Conservation (phyloP, 2,888 invertebrate genomes). For the Archaeoteleia sp. region DNA sequence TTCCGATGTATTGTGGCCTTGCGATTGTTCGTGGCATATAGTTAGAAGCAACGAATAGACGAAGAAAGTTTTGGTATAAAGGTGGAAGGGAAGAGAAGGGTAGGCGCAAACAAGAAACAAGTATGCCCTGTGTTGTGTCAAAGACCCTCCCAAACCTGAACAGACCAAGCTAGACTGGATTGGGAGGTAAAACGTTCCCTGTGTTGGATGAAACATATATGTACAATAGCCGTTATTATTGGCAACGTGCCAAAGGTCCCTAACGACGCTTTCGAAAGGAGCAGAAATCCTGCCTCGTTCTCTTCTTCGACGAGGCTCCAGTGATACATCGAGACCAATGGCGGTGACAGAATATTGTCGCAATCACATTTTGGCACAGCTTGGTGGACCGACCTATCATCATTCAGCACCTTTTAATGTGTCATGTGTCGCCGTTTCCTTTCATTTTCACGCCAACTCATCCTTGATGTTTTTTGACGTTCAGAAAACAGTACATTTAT, state of each 20-base stretch:
- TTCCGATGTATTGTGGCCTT: slow-evolving; percentile 67
- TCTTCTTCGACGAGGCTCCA: slow-evolving; percentile 63
- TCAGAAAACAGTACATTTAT: slow-evolving; percentile 34
- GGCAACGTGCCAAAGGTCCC: slow-evolving; percentile 71
- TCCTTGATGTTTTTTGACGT: slow-evolving; percentile 29
- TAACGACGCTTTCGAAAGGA: slow-evolving; percentile 73
- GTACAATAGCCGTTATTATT: slow-evolving; percentile 71
- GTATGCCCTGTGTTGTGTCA: slow-evolving; percentile 60
- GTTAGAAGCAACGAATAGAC: slow-evolving; percentile 24
- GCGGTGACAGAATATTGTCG: slow-evolving; percentile 72
- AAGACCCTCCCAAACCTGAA: slow-evolving; percentile 33
- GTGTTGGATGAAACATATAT: slow-evolving; percentile 64
- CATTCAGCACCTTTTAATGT: slow-evolving; percentile 59
- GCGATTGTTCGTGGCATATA: slow-evolving; percentile 54
- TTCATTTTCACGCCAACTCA: slow-evolving; percentile 33
- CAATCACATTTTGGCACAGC: slow-evolving; percentile 73
- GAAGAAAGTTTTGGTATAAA: slow-evolving; percentile 57
- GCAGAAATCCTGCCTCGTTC: slow-evolving; percentile 69
- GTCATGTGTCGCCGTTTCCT: slow-evolving; percentile 39
- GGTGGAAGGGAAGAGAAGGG: slow-evolving; percentile 49
- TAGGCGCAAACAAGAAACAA: slow-evolving; percentile 72
- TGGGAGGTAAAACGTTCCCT: slow-evolving; percentile 54
- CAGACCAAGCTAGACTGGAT: slow-evolving; percentile 57
- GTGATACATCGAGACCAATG: slow-evolving; percentile 67
- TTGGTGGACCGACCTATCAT: slow-evolving; percentile 58